Conservation (phyloP, 2,113 vertebrate species). For the Gorsachius goisagi region DNA sequence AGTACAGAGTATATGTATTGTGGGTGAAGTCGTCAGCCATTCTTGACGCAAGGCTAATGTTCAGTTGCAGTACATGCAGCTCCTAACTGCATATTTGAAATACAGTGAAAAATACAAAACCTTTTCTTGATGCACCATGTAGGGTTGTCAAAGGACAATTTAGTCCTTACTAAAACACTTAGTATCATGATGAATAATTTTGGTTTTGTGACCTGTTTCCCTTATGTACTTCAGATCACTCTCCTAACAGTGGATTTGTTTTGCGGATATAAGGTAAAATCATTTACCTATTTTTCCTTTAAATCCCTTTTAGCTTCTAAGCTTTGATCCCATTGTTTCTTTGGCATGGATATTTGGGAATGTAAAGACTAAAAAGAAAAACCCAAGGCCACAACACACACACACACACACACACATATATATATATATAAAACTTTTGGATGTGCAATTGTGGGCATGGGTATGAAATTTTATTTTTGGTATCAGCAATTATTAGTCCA, state of each 20-base stretch:
- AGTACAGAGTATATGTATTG: not conserved
- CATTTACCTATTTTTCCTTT: not conserved
- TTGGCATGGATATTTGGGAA: not conserved
- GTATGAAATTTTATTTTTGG: not conserved
- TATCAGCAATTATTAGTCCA: not conserved
- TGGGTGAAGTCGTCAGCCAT: not conserved
- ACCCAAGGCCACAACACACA: not conserved
- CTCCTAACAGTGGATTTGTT: not conserved
- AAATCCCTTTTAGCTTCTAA: not conserved
- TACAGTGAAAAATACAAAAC: not conserved
- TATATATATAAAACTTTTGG: not conserved
- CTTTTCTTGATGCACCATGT: not conserved
- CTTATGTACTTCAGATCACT: not conserved
- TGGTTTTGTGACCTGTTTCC: not conserved
- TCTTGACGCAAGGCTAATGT: not conserved
- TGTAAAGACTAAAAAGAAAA: not conserved
- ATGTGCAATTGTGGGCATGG: not conserved
- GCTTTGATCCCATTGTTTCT: not conserved
- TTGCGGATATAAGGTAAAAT: not conserved
- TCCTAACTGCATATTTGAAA: not conserved
- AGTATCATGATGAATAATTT: not conserved
- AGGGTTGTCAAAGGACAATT: not conserved
- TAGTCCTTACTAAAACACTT: not conserved
- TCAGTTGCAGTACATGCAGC: not conserved
- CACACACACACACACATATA: too few relatives aligned